phyloP scores from a whole-genome alignment of 1,140 invertebrate genomes.

The Orchestia grillus region DNA sequence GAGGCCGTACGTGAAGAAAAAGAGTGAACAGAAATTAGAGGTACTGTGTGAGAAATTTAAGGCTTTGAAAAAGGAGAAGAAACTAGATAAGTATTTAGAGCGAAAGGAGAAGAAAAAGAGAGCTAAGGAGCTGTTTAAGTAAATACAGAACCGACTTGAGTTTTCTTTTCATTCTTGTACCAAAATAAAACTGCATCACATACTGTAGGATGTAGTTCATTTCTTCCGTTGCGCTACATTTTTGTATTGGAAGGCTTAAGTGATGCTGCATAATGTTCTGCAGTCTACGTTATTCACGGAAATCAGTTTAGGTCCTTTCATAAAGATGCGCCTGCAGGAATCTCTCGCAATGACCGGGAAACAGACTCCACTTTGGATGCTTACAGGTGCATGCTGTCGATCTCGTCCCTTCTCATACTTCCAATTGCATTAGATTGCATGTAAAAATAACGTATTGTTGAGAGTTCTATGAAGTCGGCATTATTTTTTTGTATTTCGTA shows the following conservation, averaged over 20 bases:
- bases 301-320: not conserved
- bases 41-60: conserved; percentile 61
- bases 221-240: not conserved
- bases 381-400: too few species aligned
- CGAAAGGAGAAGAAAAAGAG: conserved; percentile 62
- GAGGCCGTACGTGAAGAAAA: conserved; percentile 59
- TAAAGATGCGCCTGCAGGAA: not conserved
- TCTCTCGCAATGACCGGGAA: not conserved
- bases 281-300: not conserved
- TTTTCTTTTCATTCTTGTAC: not conserved
- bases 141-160: not conserved
- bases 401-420: not conserved
- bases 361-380: too few species aligned
- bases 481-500: too few species aligned
- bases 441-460: too few species aligned
- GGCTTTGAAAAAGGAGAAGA: conserved; percentile 62
- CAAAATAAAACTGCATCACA: not conserved
- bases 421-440: too few species aligned
- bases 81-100: conserved; percentile 63
- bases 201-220: not conserved
- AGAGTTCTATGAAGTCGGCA: too few species aligned
- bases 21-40: conserved; percentile 59
- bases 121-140: conserved; percentile 47
- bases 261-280: not conserved
- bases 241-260: too few species aligned